Conservation (phyloP, 1,140 invertebrate genomes). For the Armadillidium nasatum region DNA sequence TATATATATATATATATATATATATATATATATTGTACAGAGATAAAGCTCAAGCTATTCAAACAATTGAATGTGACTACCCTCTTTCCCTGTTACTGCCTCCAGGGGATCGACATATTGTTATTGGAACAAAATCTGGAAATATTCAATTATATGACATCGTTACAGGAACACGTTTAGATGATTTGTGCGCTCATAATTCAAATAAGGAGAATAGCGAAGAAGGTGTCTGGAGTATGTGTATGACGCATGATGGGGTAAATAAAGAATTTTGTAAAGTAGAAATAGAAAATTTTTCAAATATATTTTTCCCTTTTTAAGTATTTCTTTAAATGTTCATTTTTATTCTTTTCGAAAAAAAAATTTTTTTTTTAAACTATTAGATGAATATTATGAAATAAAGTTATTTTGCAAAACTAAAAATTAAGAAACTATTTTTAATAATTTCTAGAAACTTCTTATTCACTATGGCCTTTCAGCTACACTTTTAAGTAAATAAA, state of each 20-base stretch:
- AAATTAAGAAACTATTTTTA: no score
- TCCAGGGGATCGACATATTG: constrained; percentile 83
- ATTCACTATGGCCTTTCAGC: no score
- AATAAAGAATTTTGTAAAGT: not conserved
- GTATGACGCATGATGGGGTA: not conserved
- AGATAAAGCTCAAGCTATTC: constrained; percentile 58
- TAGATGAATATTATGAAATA: no score
- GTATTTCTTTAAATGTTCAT: no score
- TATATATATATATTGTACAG: not conserved
- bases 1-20: constrained; percentile 13
- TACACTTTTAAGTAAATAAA: no score
- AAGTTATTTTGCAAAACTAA: no score
- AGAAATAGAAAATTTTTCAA: no score
- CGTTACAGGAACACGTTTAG: constrained; percentile 66
- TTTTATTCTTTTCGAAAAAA: no score
- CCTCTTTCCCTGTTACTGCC: constrained; percentile 73
- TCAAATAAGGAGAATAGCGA: constrained; percentile 53
- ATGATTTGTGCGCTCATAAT: constrained; percentile 72
- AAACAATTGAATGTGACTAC: constrained; percentile 66
- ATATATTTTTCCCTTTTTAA: no score
- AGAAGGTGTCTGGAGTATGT: constrained; percentile 58
- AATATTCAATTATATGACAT: constrained; percentile 82
- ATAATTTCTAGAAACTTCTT: no score
- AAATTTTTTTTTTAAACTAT: no score
- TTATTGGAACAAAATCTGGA: constrained; percentile 84